Conservation (phyloP, 2,797 vertebrate genomes). For the Valencia hispanica region DNA sequence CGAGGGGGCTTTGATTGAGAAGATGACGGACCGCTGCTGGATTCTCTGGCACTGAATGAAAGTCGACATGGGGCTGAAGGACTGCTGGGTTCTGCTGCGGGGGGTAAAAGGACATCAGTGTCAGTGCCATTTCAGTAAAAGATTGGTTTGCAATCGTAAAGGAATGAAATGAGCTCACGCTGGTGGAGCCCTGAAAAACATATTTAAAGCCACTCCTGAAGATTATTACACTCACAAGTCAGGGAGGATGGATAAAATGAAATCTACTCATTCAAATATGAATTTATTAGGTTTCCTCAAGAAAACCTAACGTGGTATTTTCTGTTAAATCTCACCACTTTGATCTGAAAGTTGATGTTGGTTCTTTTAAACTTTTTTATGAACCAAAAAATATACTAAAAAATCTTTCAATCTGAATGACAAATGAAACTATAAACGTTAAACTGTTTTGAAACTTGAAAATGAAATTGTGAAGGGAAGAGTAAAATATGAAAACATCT, state of each 20-base stretch:
- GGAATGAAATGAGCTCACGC: neutral
- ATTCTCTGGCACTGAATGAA: slow-evolving; percentile 10
- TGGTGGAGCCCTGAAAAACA: neutral
- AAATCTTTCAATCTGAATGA: too few relatives aligned
- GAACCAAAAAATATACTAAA: too few relatives aligned
- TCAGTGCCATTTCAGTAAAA: neutral
- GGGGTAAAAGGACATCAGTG: neutral
- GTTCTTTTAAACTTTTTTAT: too few relatives aligned
- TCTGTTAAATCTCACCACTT: too few relatives aligned
- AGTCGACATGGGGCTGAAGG: neutral
- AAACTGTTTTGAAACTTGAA: too few relatives aligned
- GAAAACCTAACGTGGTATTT: too few relatives aligned
- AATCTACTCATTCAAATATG: too few relatives aligned
- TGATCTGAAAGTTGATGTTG: too few relatives aligned
- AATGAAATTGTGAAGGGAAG: too few relatives aligned
- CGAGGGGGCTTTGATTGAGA: slow-evolving; percentile 23
- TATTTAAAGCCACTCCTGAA: neutral
- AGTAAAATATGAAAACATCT: too few relatives aligned
- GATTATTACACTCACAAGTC: neutral
- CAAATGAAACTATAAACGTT: too few relatives aligned
- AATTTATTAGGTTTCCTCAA: too few relatives aligned
- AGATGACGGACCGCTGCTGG: slow-evolving; percentile 23
- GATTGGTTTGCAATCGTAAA: neutral
- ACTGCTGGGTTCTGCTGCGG: neutral
- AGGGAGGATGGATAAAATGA: neutral